Percentiles rank a stretch among this genome's conserved stretches.
Evolutionary conservation across 2,113 vertebrate species (phyloP).

Genomic region (Hippocampus comes): DNA sequence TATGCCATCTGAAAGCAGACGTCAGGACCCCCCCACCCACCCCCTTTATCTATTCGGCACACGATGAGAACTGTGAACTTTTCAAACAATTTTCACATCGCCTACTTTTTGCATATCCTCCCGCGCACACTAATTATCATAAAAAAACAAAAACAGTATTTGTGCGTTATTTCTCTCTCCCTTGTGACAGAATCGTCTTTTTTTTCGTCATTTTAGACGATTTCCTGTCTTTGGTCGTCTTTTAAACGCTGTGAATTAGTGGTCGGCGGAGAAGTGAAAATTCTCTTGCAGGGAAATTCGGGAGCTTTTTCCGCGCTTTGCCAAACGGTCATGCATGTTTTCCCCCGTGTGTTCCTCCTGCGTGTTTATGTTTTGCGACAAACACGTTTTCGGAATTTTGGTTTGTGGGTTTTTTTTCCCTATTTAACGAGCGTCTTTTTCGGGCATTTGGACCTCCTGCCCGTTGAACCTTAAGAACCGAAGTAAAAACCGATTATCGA

Average conservation of each 20-base stretch:
- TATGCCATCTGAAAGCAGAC: background rate
- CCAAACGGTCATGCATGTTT: constrained; percentile 27
- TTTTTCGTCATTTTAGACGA: constrained; percentile 16
- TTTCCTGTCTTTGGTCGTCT: constrained; percentile 31
- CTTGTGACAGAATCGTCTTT: constrained; percentile 15
- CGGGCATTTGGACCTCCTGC: constrained; percentile 71
- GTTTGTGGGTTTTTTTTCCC: constrained; percentile 30
- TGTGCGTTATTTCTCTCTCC: constrained; percentile 33
- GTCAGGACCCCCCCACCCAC: background rate
- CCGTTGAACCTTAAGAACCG: constrained; percentile 73
- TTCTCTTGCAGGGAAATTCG: constrained; percentile 53
- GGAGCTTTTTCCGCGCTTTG: constrained; percentile 35
- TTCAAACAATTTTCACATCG: constrained; percentile 40
- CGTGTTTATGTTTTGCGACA: constrained; percentile 48
- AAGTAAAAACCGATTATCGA: constrained; percentile 42
- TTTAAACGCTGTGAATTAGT: constrained; percentile 62
- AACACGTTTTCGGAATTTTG: constrained; percentile 53
- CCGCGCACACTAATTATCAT: constrained; percentile 18
- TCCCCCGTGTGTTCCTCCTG: constrained; percentile 23
- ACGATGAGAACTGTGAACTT: constrained; percentile 76
- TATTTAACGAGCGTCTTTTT: constrained; percentile 52
- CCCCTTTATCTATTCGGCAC: constrained; percentile 17
- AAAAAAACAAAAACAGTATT: constrained; percentile 66
- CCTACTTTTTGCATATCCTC: constrained; percentile 23
- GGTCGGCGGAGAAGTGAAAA: constrained; percentile 27